A percentile compares a stretch with the other conserved stretches of the same genome.
phyloP scores from a whole-genome alignment of 1,140 invertebrate species.

The Sitobion miscanthi region DNA sequence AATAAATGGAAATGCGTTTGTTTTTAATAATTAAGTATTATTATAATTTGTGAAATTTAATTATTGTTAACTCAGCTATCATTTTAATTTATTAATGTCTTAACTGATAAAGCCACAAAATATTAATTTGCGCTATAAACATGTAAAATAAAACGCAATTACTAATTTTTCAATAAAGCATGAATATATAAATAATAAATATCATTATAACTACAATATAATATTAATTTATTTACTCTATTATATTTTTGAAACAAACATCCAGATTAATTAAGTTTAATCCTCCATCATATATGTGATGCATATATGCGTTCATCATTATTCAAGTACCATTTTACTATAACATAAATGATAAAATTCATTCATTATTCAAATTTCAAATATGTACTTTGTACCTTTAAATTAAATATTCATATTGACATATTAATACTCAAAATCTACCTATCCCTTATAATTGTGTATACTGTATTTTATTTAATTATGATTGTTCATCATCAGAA shows the following conservation, averaged over 20 bases:
- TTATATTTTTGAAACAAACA: not conserved
- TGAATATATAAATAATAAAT: not conserved
- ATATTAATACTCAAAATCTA: not conserved
- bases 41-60: not conserved
- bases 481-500: not conserved
- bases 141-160: not conserved
- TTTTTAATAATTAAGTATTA: not conserved
- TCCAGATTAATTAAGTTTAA: constrained; percentile 1
- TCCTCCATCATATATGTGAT: not conserved
- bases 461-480: not conserved
- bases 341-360: not conserved
- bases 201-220: not conserved
- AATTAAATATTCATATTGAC: not conserved
- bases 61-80: not conserved
- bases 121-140: not conserved
- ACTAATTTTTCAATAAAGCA: not conserved
- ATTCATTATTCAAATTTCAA: constrained; percentile 31
- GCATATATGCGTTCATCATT: not conserved
- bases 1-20: not conserved
- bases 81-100: not conserved
- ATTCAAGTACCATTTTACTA: not conserved
- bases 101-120: not conserved
- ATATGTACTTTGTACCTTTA: constrained; percentile 5
- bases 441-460: not conserved
- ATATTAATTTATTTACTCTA: not conserved